A percentile compares a stretch with the other conserved stretches of the same genome.
Evolutionary conservation across 2,888 invertebrate species (phyloP).

Genomic region (Conus canariensis): DNA sequence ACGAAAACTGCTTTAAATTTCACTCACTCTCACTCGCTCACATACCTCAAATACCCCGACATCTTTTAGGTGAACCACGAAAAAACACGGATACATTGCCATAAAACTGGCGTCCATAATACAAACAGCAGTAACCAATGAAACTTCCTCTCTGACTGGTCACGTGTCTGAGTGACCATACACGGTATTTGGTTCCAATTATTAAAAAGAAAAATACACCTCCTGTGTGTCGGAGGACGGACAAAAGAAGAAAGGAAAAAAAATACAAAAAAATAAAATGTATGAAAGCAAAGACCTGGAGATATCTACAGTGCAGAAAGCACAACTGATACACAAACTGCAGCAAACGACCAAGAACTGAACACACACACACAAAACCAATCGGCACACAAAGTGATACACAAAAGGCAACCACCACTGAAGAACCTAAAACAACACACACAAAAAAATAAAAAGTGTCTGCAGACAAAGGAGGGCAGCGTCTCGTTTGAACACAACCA

Average conservation of each 20-base stretch:
- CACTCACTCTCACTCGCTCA: too few species aligned
- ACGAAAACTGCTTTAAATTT: too few species aligned
- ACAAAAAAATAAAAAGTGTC: neutral
- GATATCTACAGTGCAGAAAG: neutral
- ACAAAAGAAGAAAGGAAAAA: neutral
- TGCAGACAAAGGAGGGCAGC: constrained; percentile 38
- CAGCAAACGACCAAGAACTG: neutral
- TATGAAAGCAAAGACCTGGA: neutral
- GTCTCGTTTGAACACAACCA: constrained; percentile 38
- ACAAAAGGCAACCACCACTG: neutral
- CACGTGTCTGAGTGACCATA: too few species aligned
- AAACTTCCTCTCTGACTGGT: too few species aligned
- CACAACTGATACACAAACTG: neutral
- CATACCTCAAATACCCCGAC: too few species aligned
- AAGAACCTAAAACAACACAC: neutral
- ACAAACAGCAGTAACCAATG: too few species aligned
- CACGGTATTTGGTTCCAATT: too few species aligned
- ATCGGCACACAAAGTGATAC: neutral
- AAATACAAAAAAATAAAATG: neutral
- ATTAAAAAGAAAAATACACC: too few species aligned
- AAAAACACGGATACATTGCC: too few species aligned
- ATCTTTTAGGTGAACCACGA: too few species aligned
- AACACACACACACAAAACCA: neutral
- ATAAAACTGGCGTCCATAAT: too few species aligned
- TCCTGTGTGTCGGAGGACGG: too few species aligned